A percentile compares a stretch with the other conserved stretches of the same genome.
Evolutionary conservation across 1,140 invertebrate species (phyloP).

Genomic region (Procambarus virginalis): DNA sequence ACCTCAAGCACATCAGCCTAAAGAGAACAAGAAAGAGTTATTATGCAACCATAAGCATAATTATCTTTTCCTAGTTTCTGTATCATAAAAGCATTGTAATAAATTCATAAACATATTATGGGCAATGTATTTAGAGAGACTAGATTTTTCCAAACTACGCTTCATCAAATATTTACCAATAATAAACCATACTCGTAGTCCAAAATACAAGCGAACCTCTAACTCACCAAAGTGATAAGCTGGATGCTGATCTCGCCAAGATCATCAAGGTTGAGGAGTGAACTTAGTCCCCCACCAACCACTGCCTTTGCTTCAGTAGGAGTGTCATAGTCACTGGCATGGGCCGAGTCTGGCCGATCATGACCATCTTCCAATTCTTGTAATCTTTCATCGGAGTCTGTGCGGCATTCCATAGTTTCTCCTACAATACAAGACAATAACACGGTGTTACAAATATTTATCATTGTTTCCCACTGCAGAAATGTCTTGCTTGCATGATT

Average conservation of each 20-base stretch:
- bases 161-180: too few relatives aligned
- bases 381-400: constrained; percentile 65
- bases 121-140: too few relatives aligned
- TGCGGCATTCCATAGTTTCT: constrained; percentile 66
- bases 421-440: constrained; percentile 21
- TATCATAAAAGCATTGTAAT: too few relatives aligned
- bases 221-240: constrained; percentile 59
- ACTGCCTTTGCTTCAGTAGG: constrained; percentile 4
- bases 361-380: constrained; percentile 44
- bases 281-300: constrained; percentile 18
- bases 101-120: too few relatives aligned
- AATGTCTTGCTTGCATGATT: too few relatives aligned
- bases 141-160: too few relatives aligned
- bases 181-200: too few relatives aligned
- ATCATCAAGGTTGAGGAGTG: constrained; percentile 52
- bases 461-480: too few relatives aligned
- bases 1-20: constrained; percentile 68
- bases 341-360: constrained; percentile 24
- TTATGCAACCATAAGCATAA: too few relatives aligned
- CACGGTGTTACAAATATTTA: too few relatives aligned
- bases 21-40: background rate
- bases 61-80: too few relatives aligned
- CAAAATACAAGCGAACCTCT: background rate
- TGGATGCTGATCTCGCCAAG: constrained; percentile 62
- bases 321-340: constrained; percentile 24